Conservation (phyloP, 2,888 invertebrate species). For the Tipula confusa region DNA sequence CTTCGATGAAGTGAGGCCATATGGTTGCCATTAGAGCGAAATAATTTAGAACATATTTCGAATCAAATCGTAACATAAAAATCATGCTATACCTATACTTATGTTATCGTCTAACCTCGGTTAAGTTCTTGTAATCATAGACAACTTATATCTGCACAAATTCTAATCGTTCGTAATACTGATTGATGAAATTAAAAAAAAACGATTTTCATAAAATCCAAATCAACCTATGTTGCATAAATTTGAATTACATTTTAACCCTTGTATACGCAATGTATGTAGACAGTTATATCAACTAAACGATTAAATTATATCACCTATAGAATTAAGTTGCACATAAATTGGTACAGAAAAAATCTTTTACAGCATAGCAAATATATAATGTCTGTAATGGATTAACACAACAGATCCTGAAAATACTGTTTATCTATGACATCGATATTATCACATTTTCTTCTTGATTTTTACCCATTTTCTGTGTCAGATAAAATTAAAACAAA, state of each 20-base stretch:
- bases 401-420: not conserved
- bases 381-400: not conserved
- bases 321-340: not conserved
- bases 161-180: not conserved
- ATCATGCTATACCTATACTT: too few relatives aligned
- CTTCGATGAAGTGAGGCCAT: too few relatives aligned
- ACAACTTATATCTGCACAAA: too few relatives aligned
- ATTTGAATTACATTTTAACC: not conserved
- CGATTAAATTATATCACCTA: not conserved
- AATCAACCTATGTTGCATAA: not conserved
- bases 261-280: not conserved
- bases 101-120: too few relatives aligned
- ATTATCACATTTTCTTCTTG: slow-evolving; percentile 5
- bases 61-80: too few relatives aligned
- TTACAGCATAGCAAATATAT: not conserved
- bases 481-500: not conserved
- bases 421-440: not conserved
- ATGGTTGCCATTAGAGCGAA: too few relatives aligned
- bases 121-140: too few relatives aligned
- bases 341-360: not conserved
- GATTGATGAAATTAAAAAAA: not conserved
- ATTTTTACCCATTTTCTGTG: not conserved
- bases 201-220: not conserved
- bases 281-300: not conserved
- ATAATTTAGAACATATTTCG: too few relatives aligned